Evolutionary conservation across 2,888 invertebrate species (phyloP).

Genomic region (Aphidoletes aphidimyza): DNA sequence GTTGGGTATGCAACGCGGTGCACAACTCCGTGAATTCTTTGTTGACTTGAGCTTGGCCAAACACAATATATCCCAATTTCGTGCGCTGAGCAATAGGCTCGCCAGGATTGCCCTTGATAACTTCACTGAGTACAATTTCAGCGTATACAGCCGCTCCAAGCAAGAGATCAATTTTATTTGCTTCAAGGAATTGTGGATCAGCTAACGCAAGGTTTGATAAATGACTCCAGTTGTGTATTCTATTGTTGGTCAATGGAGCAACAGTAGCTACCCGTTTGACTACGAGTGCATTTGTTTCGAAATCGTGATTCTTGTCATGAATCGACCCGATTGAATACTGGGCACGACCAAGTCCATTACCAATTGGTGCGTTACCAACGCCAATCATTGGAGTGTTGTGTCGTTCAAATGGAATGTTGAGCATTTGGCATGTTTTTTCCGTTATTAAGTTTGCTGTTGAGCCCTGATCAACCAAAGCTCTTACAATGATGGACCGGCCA

Average conservation of each 20-base stretch:
- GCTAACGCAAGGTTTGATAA: not conserved
- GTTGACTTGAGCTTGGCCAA: not conserved
- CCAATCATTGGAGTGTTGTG: not conserved
- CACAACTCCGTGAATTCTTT: not conserved
- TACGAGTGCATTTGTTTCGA: not conserved
- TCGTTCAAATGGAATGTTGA: not conserved
- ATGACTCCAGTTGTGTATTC: not conserved
- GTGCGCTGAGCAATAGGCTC: not conserved
- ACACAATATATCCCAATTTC: not conserved
- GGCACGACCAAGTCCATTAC: not conserved
- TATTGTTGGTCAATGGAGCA: not conserved
- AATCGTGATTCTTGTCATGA: not conserved
- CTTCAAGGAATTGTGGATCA: not conserved
- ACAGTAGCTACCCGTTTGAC: not conserved
- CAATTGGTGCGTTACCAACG: not conserved
- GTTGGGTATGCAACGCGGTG: no score
- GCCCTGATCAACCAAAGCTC: constrained; percentile 7
- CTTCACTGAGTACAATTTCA: not conserved
- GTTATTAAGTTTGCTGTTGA: not conserved
- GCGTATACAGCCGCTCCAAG: not conserved
- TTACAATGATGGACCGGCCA: no score
- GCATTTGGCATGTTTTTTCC: not conserved
- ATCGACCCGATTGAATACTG: not conserved
- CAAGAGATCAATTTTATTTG: not conserved
- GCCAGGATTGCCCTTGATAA: not conserved